Base-by-base conservation (phyloP, 2,888 invertebrate genomes). In the Bembecia ichneumoniformis region DNA sequence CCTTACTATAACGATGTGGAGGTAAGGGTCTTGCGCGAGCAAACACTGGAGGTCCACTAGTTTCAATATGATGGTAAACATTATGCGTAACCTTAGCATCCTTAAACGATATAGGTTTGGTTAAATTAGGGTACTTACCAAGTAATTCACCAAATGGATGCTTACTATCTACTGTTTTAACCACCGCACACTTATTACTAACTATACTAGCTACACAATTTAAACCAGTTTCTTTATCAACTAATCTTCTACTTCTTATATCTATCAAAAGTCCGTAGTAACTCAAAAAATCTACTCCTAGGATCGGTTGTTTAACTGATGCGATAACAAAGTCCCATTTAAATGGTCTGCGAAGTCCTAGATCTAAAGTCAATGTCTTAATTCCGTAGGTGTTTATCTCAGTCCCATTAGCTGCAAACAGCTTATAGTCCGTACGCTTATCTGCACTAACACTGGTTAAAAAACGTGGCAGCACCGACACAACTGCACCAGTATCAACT, bases 31-130 rank as follows among this genome's bases (percentile, higher is more conserved):
- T n/a, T n/a, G n/a, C n/a, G n/a, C n/a, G n/a, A n/a, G n/a, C n/a
- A n/a, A n/a, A n/a, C n/a, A n/a, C n/a, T n/a, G 51, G 48, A 3
- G 46, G 48, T 7, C 49, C 51, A 2, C 43, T 44, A 0, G 49
- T 51, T 4, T 47, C 47, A 2, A 51, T 51, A 17, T 49, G 15
- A 13, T 49, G 51, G 9, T 17, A 35, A 1, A 51, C 49, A 15
- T 43, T 5, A 10, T 46, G 43, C 17, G n/a, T n/a, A n/a, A n/a
- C n/a, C n/a, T n/a, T n/a, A n/a, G n/a, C n/a, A n/a, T 43, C 5
- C 46, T 36, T 14, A 43, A 36, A n/a, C 3, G 4, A n/a, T 10
- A 11, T n/a, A 15, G 43, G 43, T n/a, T n/a, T 43, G 13, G 43
- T 43, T 13, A 43, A 13, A 13, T 43, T 13, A 13, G 43, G 43